Evolutionary conservation across 2,113 vertebrate species (phyloP), one percentile per base, ranked within the genome.

Genomic region (Lontra canadensis): DNA sequence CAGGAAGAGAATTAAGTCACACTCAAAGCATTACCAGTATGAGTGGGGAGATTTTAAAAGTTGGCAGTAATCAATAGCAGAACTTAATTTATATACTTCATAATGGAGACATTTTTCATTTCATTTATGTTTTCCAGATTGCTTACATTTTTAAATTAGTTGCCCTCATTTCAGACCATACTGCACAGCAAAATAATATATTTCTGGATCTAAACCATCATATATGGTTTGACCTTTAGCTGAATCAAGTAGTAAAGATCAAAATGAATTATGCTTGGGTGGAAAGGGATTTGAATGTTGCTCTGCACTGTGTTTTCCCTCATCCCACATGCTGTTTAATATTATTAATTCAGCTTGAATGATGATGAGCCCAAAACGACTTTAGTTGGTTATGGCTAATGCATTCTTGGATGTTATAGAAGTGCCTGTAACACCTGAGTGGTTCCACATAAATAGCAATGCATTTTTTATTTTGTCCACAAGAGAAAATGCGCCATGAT

Each of bases 241-340:
- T 21, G 96, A 80, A 97, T 98, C 95, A 47, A 92, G 57, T 90
- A 65, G 63, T 97, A 94, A 97, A 98, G 81, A 96, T 98, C 39
- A 95, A 88, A 88, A 87, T 87, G 87, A 98, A 29, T 97, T 97
- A 97, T 65, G 97, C 59, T n/a, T 18, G 65, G 95, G 39, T 96
- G 15, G 5, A 94, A 78, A 87, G 63, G 52, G 97, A 15, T 36
- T 97, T 98, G 96, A 97, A 86, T 95, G 73, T 92, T 95, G 81
- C 90, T 76, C 31, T 52, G 63, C 83, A 8, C 44, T 95, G 49
- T 55, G 25, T 95, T 95, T 90, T 83, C 29, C n/a, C 55, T 96
- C 91, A 29, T 3, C 13, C 96, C 52, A 76, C 96, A 76, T 95
- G 26, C 96, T 98, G 79, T 95, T 96, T 96, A 96, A 95, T 61